These are phyloP conservation scores for Drosophila nr. medialis DNA, from an alignment of 2,888 invertebrate genomes.

Conservation along the genomic window DNA sequence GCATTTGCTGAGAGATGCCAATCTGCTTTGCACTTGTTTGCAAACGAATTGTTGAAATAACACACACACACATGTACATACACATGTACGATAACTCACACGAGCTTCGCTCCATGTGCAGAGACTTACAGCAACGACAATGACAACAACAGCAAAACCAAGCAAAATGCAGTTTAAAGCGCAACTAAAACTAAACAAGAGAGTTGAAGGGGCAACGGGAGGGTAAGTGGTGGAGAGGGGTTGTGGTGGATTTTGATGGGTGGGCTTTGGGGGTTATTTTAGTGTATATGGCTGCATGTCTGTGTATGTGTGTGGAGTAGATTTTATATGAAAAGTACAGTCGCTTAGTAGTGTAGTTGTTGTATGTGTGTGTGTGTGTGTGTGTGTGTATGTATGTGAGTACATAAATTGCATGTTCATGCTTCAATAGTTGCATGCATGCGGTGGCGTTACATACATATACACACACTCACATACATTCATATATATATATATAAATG, in stretches of 20 bases:
- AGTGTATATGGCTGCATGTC: constrained; percentile 24
- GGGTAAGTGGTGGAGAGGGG: constrained; percentile 9
- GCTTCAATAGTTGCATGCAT: constrained; percentile 77
- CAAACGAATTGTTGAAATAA: constrained; percentile 65
- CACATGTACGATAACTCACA: constrained; percentile 20
- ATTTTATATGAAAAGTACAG: constrained; percentile 77
- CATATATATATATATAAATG: neutral
- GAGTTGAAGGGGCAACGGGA: constrained; percentile 35
- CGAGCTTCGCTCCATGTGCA: constrained; percentile 54
- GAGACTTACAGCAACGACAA: constrained; percentile 59
- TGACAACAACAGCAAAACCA: constrained; percentile 43
- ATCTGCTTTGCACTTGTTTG: constrained; percentile 51
- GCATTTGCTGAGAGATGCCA: constrained; percentile 23
- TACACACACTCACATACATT: neutral
- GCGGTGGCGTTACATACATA: constrained; percentile 32
- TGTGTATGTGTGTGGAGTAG: constrained; percentile 51
- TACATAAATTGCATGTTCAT: constrained; percentile 79
- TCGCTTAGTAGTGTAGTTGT: constrained; percentile 64
- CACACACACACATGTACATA: constrained; percentile 14
- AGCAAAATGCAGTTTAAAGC: constrained; percentile 73
- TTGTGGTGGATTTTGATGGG: constrained; percentile 1
- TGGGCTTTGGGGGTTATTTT: constrained; percentile 23
- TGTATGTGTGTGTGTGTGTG: constrained; percentile 39
- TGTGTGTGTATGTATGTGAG: constrained; percentile 29
- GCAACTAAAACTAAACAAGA: constrained; percentile 77